These are phyloP conservation scores for Acrobasis repandana DNA, from an alignment of 2,888 invertebrate genomes.

Conservation along the genomic window DNA sequence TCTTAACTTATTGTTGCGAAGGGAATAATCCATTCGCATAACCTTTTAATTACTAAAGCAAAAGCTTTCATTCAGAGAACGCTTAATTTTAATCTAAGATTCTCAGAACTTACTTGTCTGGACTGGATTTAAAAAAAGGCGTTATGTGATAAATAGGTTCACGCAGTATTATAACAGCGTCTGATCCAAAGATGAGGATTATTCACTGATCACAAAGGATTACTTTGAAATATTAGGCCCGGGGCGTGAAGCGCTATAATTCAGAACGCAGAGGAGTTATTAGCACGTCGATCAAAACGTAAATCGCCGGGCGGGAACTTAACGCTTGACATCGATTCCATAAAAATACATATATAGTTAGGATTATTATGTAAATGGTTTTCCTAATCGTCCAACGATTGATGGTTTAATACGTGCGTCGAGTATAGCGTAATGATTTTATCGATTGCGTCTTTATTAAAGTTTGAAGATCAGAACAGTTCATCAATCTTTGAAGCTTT, in stretches of 20 bases:
- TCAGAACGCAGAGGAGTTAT: slow-evolving; percentile 18
- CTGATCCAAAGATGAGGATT: slow-evolving; percentile 32
- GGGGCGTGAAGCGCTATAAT: slow-evolving; percentile 23
- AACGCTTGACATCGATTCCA: slow-evolving; percentile 18
- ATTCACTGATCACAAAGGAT: slow-evolving; percentile 43
- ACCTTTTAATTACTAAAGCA: slow-evolving; percentile 48
- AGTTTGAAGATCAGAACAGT: slow-evolving; percentile 42
- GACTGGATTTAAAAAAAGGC: slow-evolving; percentile 45
- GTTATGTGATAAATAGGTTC: slow-evolving; percentile 39
- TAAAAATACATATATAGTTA: slow-evolving; percentile 15
- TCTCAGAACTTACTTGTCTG: slow-evolving; percentile 28
- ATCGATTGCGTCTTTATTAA: slow-evolving; percentile 53
- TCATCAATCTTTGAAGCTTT: slow-evolving; percentile 48
- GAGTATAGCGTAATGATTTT: slow-evolving; percentile 45
- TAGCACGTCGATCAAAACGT: slow-evolving; percentile 21
- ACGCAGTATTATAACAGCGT: slow-evolving; percentile 45
- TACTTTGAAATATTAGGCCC: slow-evolving; percentile 30
- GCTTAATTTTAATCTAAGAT: slow-evolving; percentile 45
- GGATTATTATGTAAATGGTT: slow-evolving; percentile 19
- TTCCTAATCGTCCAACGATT: slow-evolving; percentile 42
- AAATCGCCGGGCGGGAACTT: slow-evolving; percentile 15
- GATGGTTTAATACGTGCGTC: slow-evolving; percentile 40
- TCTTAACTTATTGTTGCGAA: slow-evolving; percentile 43
- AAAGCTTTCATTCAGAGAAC: slow-evolving; percentile 41
- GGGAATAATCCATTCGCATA: too few relatives aligned